Percentiles rank a stretch among this genome's conserved stretches.
Conservation (phyloP, 2,797 vertebrate genomes). For the Uromys caudimaculatus region DNA sequence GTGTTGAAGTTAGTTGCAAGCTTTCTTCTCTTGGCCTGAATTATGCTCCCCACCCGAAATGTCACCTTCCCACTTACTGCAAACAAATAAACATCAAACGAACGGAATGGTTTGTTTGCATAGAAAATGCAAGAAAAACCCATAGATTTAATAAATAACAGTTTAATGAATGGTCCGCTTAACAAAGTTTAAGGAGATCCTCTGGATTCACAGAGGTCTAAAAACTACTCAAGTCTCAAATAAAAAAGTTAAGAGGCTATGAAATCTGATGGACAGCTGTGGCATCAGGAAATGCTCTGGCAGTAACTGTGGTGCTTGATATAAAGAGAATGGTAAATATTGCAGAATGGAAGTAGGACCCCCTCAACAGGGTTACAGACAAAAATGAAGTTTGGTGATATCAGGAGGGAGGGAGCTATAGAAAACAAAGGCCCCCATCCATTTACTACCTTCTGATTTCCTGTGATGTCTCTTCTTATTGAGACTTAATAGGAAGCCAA, state of each 20-base stretch:
- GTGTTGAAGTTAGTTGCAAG: neutral
- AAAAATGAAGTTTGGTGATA: no score
- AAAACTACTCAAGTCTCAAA: neutral
- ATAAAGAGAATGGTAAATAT: neutral
- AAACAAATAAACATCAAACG: neutral
- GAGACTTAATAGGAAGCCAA: neutral
- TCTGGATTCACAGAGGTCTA: neutral
- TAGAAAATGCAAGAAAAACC: neutral
- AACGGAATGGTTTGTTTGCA: neutral
- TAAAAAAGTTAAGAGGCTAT: neutral
- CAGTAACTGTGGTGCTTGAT: neutral
- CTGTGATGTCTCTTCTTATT: neutral
- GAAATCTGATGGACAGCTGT: neutral
- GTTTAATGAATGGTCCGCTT: neutral
- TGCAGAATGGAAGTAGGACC: neutral
- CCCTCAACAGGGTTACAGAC: neutral
- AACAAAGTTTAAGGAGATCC: neutral
- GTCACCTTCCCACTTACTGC: neutral
- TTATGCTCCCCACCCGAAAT: neutral
- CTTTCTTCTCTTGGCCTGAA: neutral
- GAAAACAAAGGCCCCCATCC: neutral
- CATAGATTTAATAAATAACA: neutral
- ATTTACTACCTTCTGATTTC: constrained; percentile 4
- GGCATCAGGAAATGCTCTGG: neutral
- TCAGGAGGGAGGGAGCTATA: neutral